Conservation (phyloP, 2,797 vertebrate genomes). For the Gadopsis marmoratus region DNA sequence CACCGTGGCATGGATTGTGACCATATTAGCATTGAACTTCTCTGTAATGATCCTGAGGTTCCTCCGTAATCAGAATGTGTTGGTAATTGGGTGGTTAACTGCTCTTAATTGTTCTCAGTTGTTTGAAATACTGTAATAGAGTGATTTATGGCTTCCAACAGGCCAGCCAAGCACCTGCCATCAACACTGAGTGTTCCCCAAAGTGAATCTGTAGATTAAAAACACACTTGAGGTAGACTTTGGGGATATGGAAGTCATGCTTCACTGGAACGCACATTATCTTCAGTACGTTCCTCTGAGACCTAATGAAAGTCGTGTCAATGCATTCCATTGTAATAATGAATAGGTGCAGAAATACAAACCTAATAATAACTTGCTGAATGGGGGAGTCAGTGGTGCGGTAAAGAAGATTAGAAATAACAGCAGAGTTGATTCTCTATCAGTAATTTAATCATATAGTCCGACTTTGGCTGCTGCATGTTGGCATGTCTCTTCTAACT, state of each 20-base stretch:
- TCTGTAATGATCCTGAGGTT: conserved; percentile 46
- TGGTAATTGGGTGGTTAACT: conserved; percentile 68
- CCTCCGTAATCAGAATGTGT: conserved; percentile 53
- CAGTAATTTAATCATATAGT: conserved; percentile 54
- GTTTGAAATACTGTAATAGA: conserved; percentile 61
- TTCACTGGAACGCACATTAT: conserved; percentile 49
- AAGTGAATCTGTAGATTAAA: conserved; percentile 54
- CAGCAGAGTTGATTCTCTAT: conserved; percentile 51
- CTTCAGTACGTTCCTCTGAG: conserved; percentile 41
- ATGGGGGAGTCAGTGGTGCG: conserved; percentile 48
- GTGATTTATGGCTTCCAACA: conserved; percentile 59
- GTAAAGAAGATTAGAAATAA: conserved; percentile 71
- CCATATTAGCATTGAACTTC: conserved; percentile 32
- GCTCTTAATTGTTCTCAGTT: conserved; percentile 70
- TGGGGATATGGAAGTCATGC: conserved; percentile 50
- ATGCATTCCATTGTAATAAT: conserved; percentile 65
- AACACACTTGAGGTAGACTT: conserved; percentile 60
- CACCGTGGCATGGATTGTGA: conserved; percentile 42
- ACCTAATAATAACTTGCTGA: conserved; percentile 51
- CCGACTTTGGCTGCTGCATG: conserved; percentile 34
- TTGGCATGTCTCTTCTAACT: conserved; percentile 24
- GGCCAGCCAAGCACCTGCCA: conserved; percentile 34
- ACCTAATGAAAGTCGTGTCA: conserved; percentile 57
- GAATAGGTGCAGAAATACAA: conserved; percentile 60
- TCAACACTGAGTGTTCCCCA: conserved; percentile 18